phyloP scores from a whole-genome alignment of 2,113 vertebrate genomes.

The Xenopus laevis region DNA sequence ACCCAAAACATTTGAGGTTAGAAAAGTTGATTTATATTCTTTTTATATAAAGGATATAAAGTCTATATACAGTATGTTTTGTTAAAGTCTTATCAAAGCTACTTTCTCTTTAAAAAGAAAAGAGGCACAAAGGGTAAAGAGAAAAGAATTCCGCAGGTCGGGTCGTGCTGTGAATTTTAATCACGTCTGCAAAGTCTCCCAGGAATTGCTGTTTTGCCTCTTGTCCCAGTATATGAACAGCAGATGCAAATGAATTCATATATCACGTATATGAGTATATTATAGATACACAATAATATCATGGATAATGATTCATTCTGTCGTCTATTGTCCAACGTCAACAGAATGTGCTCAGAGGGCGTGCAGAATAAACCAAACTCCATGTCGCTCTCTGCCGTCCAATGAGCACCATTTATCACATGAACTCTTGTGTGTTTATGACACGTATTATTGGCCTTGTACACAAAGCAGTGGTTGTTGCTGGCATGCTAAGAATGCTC shows the following conservation, averaged over 20 bases:
- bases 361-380: neutral
- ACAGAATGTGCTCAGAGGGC: slow-evolving; percentile 16
- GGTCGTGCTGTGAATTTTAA: too few species aligned
- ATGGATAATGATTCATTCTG: slow-evolving; percentile 2
- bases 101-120: too few species aligned
- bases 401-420: neutral
- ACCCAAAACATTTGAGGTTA: too few species aligned
- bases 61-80: too few species aligned
- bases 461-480: neutral
- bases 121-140: too few species aligned
- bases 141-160: too few species aligned
- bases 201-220: neutral
- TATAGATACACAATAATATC: neutral
- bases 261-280: neutral
- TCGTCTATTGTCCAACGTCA: slow-evolving; percentile 3
- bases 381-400: neutral
- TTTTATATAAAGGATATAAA: too few species aligned
- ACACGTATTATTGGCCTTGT: neutral
- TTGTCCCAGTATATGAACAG: neutral
- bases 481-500: slow-evolving; percentile 25
- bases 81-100: too few species aligned
- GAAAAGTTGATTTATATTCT: too few species aligned
- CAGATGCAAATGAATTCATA: neutral
- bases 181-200: neutral
- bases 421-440: slow-evolving; percentile 1